Evolutionary conservation across 2,797 vertebrate genomes (phyloP), one percentile per base, ranked within the genome.

Genomic region (Hydrocynus forskahlii): DNA sequence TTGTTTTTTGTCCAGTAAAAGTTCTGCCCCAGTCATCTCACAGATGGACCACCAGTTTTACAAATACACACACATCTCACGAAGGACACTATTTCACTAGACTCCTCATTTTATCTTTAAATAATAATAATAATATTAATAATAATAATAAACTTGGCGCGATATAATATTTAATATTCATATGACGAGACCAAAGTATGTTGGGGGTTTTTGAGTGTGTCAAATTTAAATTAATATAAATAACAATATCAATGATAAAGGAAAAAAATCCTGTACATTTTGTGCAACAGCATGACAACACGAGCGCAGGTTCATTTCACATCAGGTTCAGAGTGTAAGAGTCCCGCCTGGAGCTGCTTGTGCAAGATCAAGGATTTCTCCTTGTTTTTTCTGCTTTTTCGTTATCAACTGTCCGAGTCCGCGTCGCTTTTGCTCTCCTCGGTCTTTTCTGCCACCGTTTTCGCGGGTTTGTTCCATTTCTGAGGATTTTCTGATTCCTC

Each of bases 331-430:
- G 94, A 93, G 87, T 93, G 92, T 96, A 96, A 95, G 96, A 92
- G 88, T 93, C 91, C 91, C 85, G 78, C 89, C 81, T 75, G 57
- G 62, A 35, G 38, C 38, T 91, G 89, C 86, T 89, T 93, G 95
- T 95, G 95, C 95, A 95, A 94, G 88, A 88, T 85, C 86, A 17
- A 17, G 29, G 17, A 7, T 40, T 29, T 14, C 14, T 29, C 29
- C 81, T 62, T 90, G 90, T 89, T 90, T 87, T 19, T 92, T 89
- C 79, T 71, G 82, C 43, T 64, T 38, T 64, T 21, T 35, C 72
- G 80, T 23, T 90, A 96, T 97, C 96, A 99, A 95, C 96, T 97
- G 94, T 99, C 97, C 2, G 97, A 98, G 86, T 99, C 98, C 94
- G 94, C 91, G 64, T 98, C 97, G 84, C 96, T 97, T 94, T 97